Base-by-base conservation (phyloP, 2,797 vertebrate species). In the Lophotriccus pileatus region DNA sequence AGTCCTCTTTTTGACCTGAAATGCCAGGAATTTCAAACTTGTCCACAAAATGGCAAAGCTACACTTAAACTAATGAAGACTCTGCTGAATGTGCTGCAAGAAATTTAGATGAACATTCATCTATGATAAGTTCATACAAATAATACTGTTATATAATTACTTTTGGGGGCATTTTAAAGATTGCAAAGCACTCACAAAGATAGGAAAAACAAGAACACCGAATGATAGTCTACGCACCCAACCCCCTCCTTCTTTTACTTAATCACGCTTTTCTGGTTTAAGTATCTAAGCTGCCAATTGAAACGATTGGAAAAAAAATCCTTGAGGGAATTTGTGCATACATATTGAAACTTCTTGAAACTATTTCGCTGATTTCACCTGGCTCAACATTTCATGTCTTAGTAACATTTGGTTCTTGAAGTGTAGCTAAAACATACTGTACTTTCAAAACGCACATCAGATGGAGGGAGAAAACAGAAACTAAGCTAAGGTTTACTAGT, bases 1-100 rank as follows among this genome's bases (percentile, higher is more conserved):
- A 64, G 34, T 59, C 50, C n/a, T 88, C 64, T 70, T 84, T 87
- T 30, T 49, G 49, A 89, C 22, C 44, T 49, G 36, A 82, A 91
- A 94, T 82, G 32, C 30, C 56, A 80, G 28, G 67, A 91, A 91
- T 92, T 85, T 89, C 49, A 89, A 90, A 53, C 64, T 70, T 64
- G 28, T 34, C 46, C 34, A 58, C 53, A 69, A 80, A 94, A 76
- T 19, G 56, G 72, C 68, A 84, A 81, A 94, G 60, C 68, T 58
- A 41, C 19, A 19, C 58, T 83, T 88, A 56, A 84, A 67, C 32
- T 58, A 78, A 86, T 8, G 43, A 76, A 80, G 43, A 88, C 28
- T 13, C 13, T 21, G 23, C 41, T 64, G n/a, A 83, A 67, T 16
- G 37, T 36, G 6, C 43, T 72, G 23, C 34, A 87, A 79, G 59